Evolutionary conservation across 2,888 invertebrate genomes (phyloP), one percentile per base, ranked within the genome.

Genomic region (Augochlorella aurata): DNA sequence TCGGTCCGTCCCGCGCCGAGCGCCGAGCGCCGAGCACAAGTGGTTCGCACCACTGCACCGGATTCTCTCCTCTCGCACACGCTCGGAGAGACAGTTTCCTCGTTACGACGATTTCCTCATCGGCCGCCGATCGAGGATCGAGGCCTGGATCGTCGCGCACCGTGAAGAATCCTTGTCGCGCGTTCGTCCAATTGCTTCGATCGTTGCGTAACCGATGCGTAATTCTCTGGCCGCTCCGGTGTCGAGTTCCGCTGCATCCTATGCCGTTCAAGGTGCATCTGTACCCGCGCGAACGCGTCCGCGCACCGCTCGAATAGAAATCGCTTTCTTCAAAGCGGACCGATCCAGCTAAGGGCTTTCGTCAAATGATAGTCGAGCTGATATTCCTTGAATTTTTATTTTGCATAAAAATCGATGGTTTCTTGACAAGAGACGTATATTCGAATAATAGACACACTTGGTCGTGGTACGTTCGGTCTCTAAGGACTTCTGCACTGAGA

Each of bases 141-240:
- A 38, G 63, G 65, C 65, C n/a, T 14, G 65, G 12, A 65, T 65
- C 44, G n/a, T 12, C 65, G 65, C 65, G 44, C n/a, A n/a, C 65
- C 4, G n/a, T 63, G 52, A 21, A 69, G 52, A 49, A 69, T 69
- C n/a, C 29, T 50, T 16, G 21, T 9, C 47, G n/a, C 16, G 44
- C 29, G 29, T 61, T 29, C 45, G 12, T 29, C 18, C 71, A 67
- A 63, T 74, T 47, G 61, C 66, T 44, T 16, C n/a, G 18, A 16
- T 4, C 45, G 52, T 66, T 70, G 61, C 47, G 18, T 24, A 63
- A 79, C 47, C 65, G 44, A 24, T 50, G 58, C 50, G 69, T 73
- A 74, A 81, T 81, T 74, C 70, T 66, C 79, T 61, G 70, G 29
- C 52, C 14, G 45, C 49, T 50, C 54, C 45, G 54, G 65, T 44